A percentile compares a stretch with the other conserved stretches of the same genome.
Conservation (phyloP, 2,113 vertebrate genomes). For the Phaetusa simplex region DNA sequence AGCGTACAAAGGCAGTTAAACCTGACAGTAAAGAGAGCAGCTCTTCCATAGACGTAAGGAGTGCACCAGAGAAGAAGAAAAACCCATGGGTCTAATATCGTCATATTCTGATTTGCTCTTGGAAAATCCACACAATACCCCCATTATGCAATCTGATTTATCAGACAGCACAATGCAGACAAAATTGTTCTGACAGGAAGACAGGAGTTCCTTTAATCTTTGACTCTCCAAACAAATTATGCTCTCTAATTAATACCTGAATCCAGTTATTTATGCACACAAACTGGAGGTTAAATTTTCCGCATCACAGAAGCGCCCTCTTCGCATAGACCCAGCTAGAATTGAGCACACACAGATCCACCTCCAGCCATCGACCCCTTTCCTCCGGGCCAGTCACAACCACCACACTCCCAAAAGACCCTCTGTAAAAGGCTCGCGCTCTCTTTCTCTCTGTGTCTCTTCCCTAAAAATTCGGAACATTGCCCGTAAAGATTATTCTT, state of each 20-base stretch:
- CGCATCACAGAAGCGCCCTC: neutral
- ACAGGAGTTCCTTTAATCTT: neutral
- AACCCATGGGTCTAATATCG: neutral
- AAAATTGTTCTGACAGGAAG: neutral
- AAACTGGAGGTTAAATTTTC: neutral
- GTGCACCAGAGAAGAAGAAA: neutral
- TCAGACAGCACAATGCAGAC: neutral
- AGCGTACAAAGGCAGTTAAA: neutral
- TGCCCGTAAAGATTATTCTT: neutral
- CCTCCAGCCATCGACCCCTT: neutral
- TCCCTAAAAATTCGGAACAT: neutral
- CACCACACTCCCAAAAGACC: neutral
- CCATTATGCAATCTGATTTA: neutral
- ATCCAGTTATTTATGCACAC: neutral
- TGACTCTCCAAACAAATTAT: neutral
- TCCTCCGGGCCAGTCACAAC: neutral
- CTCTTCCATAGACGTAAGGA: neutral
- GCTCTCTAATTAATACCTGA: slow-evolving; percentile 1
- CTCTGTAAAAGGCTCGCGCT: neutral
- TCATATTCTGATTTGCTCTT: neutral
- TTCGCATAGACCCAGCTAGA: neutral
- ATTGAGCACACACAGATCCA: rapidly evolving
- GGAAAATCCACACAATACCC: neutral
- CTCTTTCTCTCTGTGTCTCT: no score
- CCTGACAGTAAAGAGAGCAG: neutral